phyloP scores from a whole-genome alignment of 2,888 invertebrate species.

The Magallana nippona region DNA sequence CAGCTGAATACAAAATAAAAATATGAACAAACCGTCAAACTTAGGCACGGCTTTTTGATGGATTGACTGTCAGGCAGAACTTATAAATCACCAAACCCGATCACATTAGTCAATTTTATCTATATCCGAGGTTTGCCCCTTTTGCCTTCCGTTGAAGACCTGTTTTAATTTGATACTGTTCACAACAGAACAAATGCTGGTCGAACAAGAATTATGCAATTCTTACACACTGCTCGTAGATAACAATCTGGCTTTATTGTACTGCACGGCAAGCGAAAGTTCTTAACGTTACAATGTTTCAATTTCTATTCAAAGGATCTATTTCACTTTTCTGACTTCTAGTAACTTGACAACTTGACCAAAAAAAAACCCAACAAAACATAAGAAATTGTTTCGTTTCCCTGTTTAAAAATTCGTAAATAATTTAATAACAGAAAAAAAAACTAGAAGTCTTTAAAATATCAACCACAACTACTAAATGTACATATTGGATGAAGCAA shows the following conservation, averaged over 20 bases:
- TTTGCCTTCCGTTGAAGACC: slow-evolving; percentile 9
- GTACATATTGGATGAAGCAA: too few relatives aligned
- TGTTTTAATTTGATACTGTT: slow-evolving; percentile 5
- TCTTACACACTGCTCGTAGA: not conserved
- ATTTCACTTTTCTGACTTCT: too few relatives aligned
- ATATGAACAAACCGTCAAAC: slow-evolving; percentile 18
- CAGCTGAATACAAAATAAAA: slow-evolving; percentile 9
- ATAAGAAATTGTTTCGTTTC: too few relatives aligned
- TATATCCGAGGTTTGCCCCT: slow-evolving; percentile 6
- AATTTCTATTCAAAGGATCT: too few relatives aligned
- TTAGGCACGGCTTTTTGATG: slow-evolving; percentile 25
- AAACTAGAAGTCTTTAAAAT: too few relatives aligned
- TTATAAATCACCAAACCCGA: slow-evolving; percentile 18
- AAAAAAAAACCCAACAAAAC: too few relatives aligned
- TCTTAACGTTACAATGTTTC: too few relatives aligned
- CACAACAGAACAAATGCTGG: not conserved
- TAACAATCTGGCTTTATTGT: not conserved
- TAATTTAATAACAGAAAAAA: too few relatives aligned
- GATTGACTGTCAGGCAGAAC: not conserved
- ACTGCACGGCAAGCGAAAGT: not conserved
- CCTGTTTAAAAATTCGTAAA: too few relatives aligned
- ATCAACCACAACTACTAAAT: too few relatives aligned
- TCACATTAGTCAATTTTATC: slow-evolving; percentile 33
- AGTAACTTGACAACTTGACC: too few relatives aligned
- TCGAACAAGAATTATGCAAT: slow-evolving; percentile 9